Conservation (phyloP, 2,888 invertebrate genomes). For the Ormyrus labotus region DNA sequence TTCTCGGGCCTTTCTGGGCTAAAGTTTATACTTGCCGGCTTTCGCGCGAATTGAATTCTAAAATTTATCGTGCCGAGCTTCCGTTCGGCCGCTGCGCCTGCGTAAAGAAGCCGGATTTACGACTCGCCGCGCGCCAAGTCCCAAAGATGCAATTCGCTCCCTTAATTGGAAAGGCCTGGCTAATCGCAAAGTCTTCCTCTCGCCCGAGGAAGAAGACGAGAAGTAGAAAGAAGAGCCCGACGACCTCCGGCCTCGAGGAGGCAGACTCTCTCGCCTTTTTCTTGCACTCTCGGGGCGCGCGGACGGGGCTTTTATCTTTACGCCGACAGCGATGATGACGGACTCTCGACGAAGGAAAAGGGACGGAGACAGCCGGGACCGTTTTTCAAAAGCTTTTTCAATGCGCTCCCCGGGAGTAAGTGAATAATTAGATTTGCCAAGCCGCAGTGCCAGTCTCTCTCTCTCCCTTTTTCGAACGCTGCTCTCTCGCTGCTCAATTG, state of each 20-base stretch:
- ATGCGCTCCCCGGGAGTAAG: slow-evolving; percentile 6
- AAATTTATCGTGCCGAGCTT: slow-evolving; percentile 75
- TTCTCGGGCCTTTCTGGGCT: not conserved
- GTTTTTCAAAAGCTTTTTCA: slow-evolving; percentile 34
- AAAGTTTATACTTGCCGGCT: not conserved
- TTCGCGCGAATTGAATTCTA: slow-evolving; percentile 71
- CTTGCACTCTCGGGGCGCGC: slow-evolving; percentile 11
- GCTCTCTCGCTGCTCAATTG: not conserved
- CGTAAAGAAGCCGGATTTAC: slow-evolving; percentile 73
- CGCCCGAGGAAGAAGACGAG: not conserved
- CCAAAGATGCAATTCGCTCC: slow-evolving; percentile 44
- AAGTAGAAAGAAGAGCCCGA: not conserved
- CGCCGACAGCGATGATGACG: not conserved
- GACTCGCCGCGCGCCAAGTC: slow-evolving; percentile 63
- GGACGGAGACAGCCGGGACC: slow-evolving; percentile 2
- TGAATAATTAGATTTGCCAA: slow-evolving; percentile 36
- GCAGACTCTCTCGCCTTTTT: slow-evolving; percentile 17
- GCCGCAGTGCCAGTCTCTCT: not conserved
- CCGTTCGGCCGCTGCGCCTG: slow-evolving; percentile 67
- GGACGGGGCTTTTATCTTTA: slow-evolving; percentile 22
- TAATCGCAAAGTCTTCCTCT: slow-evolving; percentile 56
- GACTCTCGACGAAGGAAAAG: slow-evolving; percentile 1
- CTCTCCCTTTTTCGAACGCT: not conserved
- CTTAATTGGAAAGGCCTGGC: slow-evolving; percentile 67
- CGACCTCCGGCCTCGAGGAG: not conserved